Conservation (phyloP, 1,140 invertebrate genomes). For the Lucilia sericata region DNA sequence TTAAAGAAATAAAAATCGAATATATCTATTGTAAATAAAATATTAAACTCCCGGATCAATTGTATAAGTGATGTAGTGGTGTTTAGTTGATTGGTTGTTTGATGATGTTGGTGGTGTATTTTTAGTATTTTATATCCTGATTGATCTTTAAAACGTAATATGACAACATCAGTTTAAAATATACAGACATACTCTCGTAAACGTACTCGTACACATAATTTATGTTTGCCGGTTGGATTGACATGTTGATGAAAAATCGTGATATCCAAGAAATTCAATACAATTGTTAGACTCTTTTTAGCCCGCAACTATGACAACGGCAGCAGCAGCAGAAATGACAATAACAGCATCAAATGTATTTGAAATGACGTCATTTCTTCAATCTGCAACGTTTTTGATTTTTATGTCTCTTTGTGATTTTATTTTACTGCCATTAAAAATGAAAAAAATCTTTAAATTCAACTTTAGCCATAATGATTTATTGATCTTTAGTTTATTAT, state of each 20-base stretch:
- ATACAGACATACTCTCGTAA: too few species aligned
- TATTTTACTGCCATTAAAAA: neutral
- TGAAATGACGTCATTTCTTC: conserved; percentile 10
- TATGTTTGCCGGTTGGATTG: conserved; percentile 10
- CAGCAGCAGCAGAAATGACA: neutral
- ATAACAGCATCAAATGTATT: neutral
- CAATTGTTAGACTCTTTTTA: conserved; percentile 16
- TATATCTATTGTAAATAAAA: neutral
- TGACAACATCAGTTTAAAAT: neutral
- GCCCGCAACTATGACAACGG: neutral
- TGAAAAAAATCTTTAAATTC: neutral
- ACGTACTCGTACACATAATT: neutral
- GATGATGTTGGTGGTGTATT: conserved; percentile 3
- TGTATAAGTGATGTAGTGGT: neutral
- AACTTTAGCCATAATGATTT: conserved; percentile 15
- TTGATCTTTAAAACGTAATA: conserved; percentile 27
- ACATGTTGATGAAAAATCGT: conserved; percentile 27
- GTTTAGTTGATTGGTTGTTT: too few species aligned
- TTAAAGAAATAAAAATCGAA: neutral
- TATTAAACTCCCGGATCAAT: conserved; percentile 11
- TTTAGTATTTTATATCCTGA: conserved; percentile 11
- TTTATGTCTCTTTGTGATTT: conserved; percentile 2
- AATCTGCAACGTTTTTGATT: neutral
- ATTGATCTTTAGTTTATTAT: neutral
- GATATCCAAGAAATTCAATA: conserved; percentile 29